Conservation (phyloP, 2,797 vertebrate genomes). For the Acanthurus lineatus region DNA sequence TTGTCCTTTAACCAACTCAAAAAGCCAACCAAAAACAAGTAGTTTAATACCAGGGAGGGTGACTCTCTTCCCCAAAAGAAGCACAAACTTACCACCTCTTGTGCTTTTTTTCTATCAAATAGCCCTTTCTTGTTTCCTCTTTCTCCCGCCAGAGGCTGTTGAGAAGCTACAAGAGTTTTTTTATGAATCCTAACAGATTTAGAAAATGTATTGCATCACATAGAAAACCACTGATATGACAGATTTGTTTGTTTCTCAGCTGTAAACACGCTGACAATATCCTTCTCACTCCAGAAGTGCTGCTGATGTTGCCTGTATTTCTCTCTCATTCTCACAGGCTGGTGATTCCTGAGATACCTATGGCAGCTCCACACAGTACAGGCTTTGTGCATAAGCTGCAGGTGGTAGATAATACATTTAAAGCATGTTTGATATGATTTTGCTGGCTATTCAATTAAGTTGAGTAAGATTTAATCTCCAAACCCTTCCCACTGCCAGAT, state of each 20-base stretch:
- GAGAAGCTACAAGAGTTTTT: slow-evolving; percentile 14
- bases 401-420: slow-evolving; percentile 43
- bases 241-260: slow-evolving; percentile 25
- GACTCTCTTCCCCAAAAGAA: slow-evolving; percentile 27
- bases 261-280: slow-evolving; percentile 22
- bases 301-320: slow-evolving; percentile 1
- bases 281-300: slow-evolving; percentile 10
- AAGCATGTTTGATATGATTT: slow-evolving; percentile 46
- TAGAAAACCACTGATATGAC: slow-evolving; percentile 2
- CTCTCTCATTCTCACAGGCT: background rate
- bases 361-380: slow-evolving; percentile 13
- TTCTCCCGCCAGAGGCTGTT: slow-evolving; percentile 1
- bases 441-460: slow-evolving; percentile 24
- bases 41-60: too few species aligned
- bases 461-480: slow-evolving; percentile 38
- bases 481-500: slow-evolving; percentile 21
- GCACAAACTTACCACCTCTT: slow-evolving; percentile 4
- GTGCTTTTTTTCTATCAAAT: slow-evolving; percentile 9
- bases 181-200: too few species aligned
- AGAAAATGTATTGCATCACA: slow-evolving; percentile 16
- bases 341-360: background rate
- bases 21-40: too few species aligned
- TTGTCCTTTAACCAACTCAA: too few species aligned
- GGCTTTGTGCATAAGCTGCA: slow-evolving; percentile 19
- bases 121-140: slow-evolving; percentile 1